phyloP scores from a whole-genome alignment of 1,140 invertebrate species.

The Pachypeltis micranthus region DNA sequence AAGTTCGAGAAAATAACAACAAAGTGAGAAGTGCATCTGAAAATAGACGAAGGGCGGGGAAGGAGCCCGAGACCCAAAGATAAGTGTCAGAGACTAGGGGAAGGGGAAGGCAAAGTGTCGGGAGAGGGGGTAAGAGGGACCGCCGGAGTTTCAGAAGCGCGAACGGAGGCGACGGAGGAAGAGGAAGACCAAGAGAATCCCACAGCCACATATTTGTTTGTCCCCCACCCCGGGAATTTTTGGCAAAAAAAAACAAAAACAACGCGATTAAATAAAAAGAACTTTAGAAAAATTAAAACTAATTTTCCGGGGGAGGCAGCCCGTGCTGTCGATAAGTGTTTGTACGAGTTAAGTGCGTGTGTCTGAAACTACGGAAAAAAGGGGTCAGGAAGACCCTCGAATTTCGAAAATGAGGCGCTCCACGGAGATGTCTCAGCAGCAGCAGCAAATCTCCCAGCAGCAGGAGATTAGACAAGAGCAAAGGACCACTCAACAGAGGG shows the following conservation, averaged over 20 bases:
- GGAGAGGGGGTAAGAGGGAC: not conserved
- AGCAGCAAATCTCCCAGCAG: not conserved
- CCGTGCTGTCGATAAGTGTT: not conserved
- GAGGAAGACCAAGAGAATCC: not conserved
- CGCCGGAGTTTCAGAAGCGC: not conserved
- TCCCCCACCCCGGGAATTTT: too few relatives aligned
- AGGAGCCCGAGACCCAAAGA: too few relatives aligned
- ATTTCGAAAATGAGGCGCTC: not conserved
- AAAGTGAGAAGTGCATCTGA: too few relatives aligned
- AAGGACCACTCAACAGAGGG: not conserved
- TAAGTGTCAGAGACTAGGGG: too few relatives aligned
- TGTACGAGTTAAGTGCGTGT: not conserved
- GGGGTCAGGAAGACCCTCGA: not conserved
- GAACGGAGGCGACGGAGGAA: slow-evolving; percentile 1
- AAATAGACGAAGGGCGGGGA: not conserved
- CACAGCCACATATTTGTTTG: too few relatives aligned
- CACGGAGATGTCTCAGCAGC: slow-evolving; percentile 2
- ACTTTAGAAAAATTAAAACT: too few relatives aligned
- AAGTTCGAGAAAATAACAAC: too few relatives aligned
- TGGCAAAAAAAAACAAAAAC: too few relatives aligned
- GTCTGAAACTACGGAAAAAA: not conserved
- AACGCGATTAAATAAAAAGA: too few relatives aligned
- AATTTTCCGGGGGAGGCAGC: slow-evolving; percentile 2
- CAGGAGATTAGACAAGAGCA: slow-evolving; percentile 3
- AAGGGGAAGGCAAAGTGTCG: not conserved